Percentiles rank a stretch among this genome's conserved stretches.
These are phyloP conservation scores for Erythrocercus mccallii DNA, from an alignment of 2,113 vertebrate genomes.

Conservation along the genomic window DNA sequence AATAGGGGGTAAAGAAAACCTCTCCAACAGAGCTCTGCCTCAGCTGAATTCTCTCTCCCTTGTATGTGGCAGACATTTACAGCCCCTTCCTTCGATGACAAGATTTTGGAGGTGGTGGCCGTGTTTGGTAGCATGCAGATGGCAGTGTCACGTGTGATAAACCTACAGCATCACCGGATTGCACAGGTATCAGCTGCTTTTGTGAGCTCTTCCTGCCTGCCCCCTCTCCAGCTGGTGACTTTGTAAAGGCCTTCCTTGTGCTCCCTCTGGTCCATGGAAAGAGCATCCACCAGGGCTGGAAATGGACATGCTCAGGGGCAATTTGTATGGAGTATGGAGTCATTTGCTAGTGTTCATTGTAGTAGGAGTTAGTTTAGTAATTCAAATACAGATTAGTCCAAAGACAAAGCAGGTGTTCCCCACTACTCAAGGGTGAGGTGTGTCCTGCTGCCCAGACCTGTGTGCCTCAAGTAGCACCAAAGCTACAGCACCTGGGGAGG, in stretches of 20 bases:
- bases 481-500: not conserved
- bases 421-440: fast-evolving
- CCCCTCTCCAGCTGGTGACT: not conserved
- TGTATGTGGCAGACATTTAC: constrained; percentile 83
- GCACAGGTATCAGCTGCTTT: constrained; percentile 82
- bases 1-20: not conserved
- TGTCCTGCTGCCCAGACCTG: not conserved
- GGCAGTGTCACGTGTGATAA: constrained; percentile 96
- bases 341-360: not conserved
- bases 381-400: not conserved
- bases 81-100: constrained; percentile 95
- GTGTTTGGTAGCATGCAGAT: constrained; percentile 99
- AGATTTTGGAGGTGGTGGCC: constrained; percentile 95
- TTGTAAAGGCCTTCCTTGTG: not conserved
- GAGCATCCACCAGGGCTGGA: not conserved
- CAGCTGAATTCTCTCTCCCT: not conserved
- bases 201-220: not conserved
- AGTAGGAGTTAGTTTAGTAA: not conserved
- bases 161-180: constrained; percentile 94
- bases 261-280: not conserved
- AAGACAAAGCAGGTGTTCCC: not conserved
- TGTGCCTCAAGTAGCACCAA: not conserved
- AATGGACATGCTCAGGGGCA: not conserved
- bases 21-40: not conserved
- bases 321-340: not conserved